phyloP scores from a whole-genome alignment of 1,140 invertebrate species.

The Pararge aegeria region DNA sequence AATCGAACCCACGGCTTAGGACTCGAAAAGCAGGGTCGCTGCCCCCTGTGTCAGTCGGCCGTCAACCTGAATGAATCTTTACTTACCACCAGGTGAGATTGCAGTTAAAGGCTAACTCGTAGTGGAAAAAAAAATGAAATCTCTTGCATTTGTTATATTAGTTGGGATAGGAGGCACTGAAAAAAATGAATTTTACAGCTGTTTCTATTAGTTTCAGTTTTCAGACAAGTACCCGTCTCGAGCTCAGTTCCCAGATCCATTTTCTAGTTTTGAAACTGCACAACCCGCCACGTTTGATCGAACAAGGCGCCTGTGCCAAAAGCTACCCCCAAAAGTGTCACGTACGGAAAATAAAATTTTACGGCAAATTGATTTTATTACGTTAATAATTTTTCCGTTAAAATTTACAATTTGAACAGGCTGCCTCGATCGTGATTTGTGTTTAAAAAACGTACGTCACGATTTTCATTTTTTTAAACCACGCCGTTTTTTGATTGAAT shows the following conservation, averaged over 20 bases:
- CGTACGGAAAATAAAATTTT: slow-evolving; percentile 10
- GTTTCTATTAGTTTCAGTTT: slow-evolving; percentile 9
- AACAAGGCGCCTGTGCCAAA: slow-evolving; percentile 2
- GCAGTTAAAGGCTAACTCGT: too few species aligned
- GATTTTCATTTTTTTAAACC: background rate
- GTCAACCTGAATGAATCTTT: too few species aligned
- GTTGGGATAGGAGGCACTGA: too few species aligned
- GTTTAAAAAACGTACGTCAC: background rate
- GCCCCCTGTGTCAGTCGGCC: too few species aligned
- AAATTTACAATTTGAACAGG: slow-evolving; percentile 1
- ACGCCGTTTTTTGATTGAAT: too few species aligned
- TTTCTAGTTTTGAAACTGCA: slow-evolving; percentile 6
- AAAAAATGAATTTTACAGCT: too few species aligned
- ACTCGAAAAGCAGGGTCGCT: too few species aligned
- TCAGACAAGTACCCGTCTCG: background rate
- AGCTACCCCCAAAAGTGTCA: slow-evolving; percentile 4
- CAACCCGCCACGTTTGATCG: slow-evolving; percentile 1
- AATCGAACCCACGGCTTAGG: too few species aligned
- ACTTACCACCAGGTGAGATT: too few species aligned
- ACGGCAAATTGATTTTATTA: slow-evolving; percentile 4
- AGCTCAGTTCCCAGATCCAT: background rate
- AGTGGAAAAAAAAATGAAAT: too few species aligned
- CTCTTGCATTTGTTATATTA: too few species aligned
- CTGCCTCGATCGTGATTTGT: background rate
- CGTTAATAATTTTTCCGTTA: slow-evolving; percentile 3